These are phyloP conservation scores for Alauda arvensis DNA, from an alignment of 2,797 vertebrate species.

Conservation along the genomic window DNA sequence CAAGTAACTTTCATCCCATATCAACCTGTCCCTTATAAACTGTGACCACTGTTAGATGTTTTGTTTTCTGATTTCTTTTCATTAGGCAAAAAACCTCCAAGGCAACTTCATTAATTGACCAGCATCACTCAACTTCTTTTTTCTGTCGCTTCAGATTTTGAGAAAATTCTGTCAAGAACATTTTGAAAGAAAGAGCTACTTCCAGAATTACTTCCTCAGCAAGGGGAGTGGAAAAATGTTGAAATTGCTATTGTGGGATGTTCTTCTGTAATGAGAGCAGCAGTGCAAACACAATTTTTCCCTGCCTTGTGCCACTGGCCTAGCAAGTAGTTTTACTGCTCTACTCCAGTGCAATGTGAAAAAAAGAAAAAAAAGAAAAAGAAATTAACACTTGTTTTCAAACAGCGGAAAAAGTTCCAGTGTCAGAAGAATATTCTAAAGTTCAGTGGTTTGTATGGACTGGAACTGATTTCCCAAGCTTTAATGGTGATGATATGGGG, in stretches of 20 bases:
- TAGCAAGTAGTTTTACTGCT: background rate
- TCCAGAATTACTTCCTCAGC: background rate
- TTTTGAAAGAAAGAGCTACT: background rate
- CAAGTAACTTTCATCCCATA: background rate
- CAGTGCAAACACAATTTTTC: background rate
- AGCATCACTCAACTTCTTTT: background rate
- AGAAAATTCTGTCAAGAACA: background rate
- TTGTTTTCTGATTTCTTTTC: background rate
- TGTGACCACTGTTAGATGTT: background rate
- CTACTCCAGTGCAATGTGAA: background rate
- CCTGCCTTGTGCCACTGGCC: background rate
- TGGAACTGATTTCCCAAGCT: background rate
- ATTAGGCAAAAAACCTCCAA: background rate
- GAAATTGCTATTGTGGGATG: background rate
- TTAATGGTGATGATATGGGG: background rate
- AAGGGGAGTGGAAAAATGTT: background rate
- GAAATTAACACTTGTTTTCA: background rate
- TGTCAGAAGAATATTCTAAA: background rate
- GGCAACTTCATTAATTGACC: background rate
- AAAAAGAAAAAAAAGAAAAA: background rate
- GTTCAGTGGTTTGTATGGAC: background rate
- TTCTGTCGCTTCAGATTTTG: background rate
- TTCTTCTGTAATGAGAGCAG: background rate
- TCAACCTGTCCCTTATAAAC: background rate
- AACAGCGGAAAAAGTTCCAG: background rate